Evolutionary conservation across 2,113 vertebrate genomes (phyloP).

Genomic region (Athene cunicularia): DNA sequence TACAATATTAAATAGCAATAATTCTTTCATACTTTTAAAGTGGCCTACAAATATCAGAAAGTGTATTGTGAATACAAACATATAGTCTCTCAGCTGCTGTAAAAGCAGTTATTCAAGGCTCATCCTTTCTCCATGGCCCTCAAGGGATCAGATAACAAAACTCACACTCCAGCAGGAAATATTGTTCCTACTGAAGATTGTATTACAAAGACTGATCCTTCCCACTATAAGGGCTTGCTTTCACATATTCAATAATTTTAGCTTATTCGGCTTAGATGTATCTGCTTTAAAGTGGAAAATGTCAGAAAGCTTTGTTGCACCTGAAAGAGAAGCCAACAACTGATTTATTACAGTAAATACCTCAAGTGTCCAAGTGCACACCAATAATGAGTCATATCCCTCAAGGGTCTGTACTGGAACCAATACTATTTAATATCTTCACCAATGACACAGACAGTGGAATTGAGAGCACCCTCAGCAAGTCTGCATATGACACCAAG

Average conservation of each 20-base stretch:
- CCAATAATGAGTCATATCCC: not conserved
- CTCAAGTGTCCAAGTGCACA: not conserved
- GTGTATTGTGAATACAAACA: fast-evolving
- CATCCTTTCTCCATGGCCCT: not conserved
- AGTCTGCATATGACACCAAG: not conserved
- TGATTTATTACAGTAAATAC: not conserved
- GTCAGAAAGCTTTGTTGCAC: not conserved
- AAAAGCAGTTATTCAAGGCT: not conserved
- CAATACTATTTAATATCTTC: not conserved
- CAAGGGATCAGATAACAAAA: not conserved
- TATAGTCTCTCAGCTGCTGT: not conserved
- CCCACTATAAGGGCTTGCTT: not conserved
- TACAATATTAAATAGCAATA: not conserved
- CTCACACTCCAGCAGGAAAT: not conserved
- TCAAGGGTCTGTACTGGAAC: not conserved
- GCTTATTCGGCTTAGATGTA: not conserved
- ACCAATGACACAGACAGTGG: not conserved
- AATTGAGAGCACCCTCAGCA: not conserved
- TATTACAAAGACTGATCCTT: not conserved
- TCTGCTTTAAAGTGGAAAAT: not conserved
- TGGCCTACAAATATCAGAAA: not conserved
- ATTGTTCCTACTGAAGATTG: not conserved
- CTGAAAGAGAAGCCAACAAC: not conserved
- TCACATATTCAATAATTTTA: not conserved
- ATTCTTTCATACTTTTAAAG: not conserved